phyloP scores from a whole-genome alignment of 2,888 invertebrate genomes.

The Plebejus argus region DNA sequence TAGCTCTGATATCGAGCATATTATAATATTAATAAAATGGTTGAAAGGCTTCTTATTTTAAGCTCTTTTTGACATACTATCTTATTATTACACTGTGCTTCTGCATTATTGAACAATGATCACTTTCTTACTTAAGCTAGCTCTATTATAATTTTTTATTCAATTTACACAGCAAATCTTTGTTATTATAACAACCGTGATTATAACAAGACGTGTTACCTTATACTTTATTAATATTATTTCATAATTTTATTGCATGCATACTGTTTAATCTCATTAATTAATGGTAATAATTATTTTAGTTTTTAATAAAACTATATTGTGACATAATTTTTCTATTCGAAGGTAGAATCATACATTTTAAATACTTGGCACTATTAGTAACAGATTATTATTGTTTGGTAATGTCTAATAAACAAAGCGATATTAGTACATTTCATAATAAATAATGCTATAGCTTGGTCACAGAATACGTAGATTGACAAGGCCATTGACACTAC shows the following conservation, averaged over 20 bases:
- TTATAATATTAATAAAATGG: not conserved
- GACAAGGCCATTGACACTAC: no score
- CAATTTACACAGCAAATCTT: not conserved
- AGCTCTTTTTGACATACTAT: not conserved
- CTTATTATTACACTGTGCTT: no score
- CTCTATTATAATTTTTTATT: not conserved
- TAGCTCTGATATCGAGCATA: not conserved
- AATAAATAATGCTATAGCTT: no score
- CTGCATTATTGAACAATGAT: not conserved
- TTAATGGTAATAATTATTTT: not conserved
- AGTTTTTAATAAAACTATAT: not conserved
- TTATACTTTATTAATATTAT: not conserved
- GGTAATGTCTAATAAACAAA: no score
- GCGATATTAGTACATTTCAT: no score
- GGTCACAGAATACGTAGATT: no score
- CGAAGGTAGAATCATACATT: slow-evolving; percentile 5
- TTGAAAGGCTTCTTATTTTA: not conserved
- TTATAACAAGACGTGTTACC: not conserved
- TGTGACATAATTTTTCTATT: not conserved
- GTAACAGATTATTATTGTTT: no score
- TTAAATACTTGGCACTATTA: not conserved
- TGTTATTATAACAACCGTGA: not conserved
- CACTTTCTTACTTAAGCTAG: not conserved
- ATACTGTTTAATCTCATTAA: not conserved
- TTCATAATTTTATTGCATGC: slow-evolving; percentile 16